These are phyloP conservation scores for Speoplatyrhinus poulsoni DNA, from an alignment of 2,113 vertebrate genomes.

Conservation along the genomic window DNA sequence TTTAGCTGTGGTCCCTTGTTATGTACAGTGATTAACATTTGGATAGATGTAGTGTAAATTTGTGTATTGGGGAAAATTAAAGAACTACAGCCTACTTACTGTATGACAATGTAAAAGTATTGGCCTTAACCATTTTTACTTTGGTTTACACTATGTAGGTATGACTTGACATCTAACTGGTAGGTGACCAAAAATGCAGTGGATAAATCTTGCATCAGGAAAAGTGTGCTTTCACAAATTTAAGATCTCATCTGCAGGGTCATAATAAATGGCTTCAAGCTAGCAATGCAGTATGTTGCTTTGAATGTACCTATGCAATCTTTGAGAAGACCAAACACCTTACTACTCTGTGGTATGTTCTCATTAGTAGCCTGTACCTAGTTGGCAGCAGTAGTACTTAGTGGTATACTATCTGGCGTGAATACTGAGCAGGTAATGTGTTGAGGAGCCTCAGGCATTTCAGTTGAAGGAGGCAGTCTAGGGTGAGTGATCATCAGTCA, in stretches of 20 bases:
- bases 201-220: no score
- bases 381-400: background rate
- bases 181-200: no score
- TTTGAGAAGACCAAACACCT: background rate
- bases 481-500: conserved; percentile 24
- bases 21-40: no score
- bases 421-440: conserved; percentile 28
- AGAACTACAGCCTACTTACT: no score
- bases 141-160: background rate
- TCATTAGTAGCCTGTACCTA: conserved; percentile 5
- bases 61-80: no score
- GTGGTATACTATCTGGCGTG: conserved; percentile 9
- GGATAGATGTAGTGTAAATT: no score
- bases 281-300: background rate
- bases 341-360: background rate
- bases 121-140: no score
- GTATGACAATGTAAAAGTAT: no score
- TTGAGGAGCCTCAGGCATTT: conserved; percentile 14
- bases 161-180: background rate
- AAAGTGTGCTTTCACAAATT: background rate
- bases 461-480: conserved; percentile 20
- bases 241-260: background rate
- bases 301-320: background rate
- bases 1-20: no score
- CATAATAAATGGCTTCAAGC: background rate